Base-by-base conservation (phyloP, 35 echinoderm and acorn worm genomes). In the Lytechinus variegatus region DNA sequence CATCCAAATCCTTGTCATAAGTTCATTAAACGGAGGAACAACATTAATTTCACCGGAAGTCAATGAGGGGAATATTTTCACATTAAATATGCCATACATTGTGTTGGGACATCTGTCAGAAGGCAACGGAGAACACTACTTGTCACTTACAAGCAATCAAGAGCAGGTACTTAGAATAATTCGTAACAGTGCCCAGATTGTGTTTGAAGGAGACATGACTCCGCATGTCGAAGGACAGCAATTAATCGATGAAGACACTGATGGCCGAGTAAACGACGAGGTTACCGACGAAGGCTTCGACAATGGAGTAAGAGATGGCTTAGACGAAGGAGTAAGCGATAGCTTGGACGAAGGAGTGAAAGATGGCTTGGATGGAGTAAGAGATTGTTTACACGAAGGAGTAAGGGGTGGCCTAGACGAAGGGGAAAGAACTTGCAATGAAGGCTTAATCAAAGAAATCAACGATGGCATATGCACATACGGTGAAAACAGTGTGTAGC, bases 111-210 rank as follows among this genome's bases (percentile, higher is more conserved):
- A 95, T 27, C 60, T 95, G 54, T 54, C 94, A 86, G 94, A 95
- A 95, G 94, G 94, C 16, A 27, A 95, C 57, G 94, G 94, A 86
- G 94, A 95, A 9, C 94, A 95, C 60, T 95, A 95, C 19, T 16
- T 95, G 93, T 94, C 93, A 33, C 93, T 94, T 94, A 58, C 93
- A 94, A 94, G 55, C 93, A 61, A 94, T 94, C 52, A 94, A 56
- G 93, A 54, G 93, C 53, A 94, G 28, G 55, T 94, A 94, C 93
- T 94, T 94, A 4, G 93, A 56, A 55, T 94, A 12, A 94, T 94
- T 94, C 93, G 55, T 94, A 94, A 94, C 93, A 94, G 93, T 94
- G 52, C 93, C 93, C 93, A 94, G 56, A 94, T 94, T 61, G 56
- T 94, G 56, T 94, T 94, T 94, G 53, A 94, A 94, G 93, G 93